These are phyloP conservation scores for Phainopepla nitens DNA, from an alignment of 2,113 vertebrate genomes.

Conservation along the genomic window DNA sequence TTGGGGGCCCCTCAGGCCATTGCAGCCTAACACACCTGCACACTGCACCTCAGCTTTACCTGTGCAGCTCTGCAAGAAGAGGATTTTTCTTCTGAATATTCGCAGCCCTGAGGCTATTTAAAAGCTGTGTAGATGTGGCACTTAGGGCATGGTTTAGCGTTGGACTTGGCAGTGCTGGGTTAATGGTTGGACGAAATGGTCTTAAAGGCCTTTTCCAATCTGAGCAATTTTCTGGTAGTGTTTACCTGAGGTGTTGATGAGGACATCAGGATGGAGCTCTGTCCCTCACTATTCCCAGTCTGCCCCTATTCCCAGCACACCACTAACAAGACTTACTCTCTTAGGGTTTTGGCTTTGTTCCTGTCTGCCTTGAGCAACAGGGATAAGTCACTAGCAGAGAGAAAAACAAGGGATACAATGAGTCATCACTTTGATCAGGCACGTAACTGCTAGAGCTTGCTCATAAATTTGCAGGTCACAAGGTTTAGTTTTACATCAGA, in stretches of 20 bases:
- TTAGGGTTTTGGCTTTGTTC: neutral
- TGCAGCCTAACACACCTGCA: rapidly evolving
- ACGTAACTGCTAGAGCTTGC: neutral
- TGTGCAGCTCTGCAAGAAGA: neutral
- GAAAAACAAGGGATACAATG: neutral
- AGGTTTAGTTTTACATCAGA: neutral
- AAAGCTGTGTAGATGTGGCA: neutral
- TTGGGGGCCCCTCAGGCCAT: rapidly evolving
- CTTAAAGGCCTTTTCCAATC: neutral
- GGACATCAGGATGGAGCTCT: neutral
- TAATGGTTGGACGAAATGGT: neutral
- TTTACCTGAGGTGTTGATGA: neutral
- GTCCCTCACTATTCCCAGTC: neutral
- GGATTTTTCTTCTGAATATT: neutral
- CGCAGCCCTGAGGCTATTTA: neutral
- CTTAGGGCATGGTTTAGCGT: neutral
- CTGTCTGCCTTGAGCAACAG: neutral
- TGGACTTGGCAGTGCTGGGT: neutral
- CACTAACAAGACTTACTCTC: neutral
- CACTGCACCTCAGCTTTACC: neutral
- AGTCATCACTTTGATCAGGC: neutral
- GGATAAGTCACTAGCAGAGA: neutral
- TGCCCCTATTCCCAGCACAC: neutral
- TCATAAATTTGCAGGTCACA: neutral
- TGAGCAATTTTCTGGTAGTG: neutral